Evolutionary conservation across 2,113 vertebrate species (phyloP), one percentile per base, ranked within the genome.

Genomic region (Platysteira castanea): DNA sequence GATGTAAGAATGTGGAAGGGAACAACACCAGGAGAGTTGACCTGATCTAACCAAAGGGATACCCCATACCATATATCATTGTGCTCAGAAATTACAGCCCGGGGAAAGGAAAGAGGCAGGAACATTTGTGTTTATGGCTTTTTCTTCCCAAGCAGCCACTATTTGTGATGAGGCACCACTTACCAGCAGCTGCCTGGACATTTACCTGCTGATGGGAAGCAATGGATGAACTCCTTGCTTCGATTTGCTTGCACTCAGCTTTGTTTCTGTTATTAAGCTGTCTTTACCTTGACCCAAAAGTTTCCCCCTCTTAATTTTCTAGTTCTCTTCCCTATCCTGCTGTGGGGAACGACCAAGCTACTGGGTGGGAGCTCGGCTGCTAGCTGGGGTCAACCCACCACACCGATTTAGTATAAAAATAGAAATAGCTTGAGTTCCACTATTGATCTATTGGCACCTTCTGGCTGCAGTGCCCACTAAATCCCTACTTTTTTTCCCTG

Each of bases 131-230:
- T 9, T n/a, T 71, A 31, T 27, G 27, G 5, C 13, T 47, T 69
- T 81, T 15, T 28, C 31, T 53, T 84, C 37, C 26, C 31, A 42
- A 76, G 19, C 39, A 76, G 20, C 2, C 12, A 19, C 10, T 17
- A 1, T 1, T 7, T 4, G 2, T 7, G 7, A 31, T 18, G 27
- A 67, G 27, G 13, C 9, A 41, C 11, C n/a, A 9, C 5, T 19
- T 41, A 17, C 5, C 53, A 52, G 57, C 15, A 76, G 23, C 21
- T 6, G 7, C 16, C 17, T 44, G 53, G 28, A 46, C 16, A 73
- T 30, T 20, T 18, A 2, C 27, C 42, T 46, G 46, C 11, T 3
- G 2, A 39, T 52, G 46, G 19, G 56, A 85, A 85, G 23, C 31
- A 17, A 6, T 3, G 7, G 63, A 64, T 10, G 5, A 53, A 35